Evolutionary conservation across 2,113 vertebrate genomes (phyloP).

Genomic region (Sardina pilchardus): DNA sequence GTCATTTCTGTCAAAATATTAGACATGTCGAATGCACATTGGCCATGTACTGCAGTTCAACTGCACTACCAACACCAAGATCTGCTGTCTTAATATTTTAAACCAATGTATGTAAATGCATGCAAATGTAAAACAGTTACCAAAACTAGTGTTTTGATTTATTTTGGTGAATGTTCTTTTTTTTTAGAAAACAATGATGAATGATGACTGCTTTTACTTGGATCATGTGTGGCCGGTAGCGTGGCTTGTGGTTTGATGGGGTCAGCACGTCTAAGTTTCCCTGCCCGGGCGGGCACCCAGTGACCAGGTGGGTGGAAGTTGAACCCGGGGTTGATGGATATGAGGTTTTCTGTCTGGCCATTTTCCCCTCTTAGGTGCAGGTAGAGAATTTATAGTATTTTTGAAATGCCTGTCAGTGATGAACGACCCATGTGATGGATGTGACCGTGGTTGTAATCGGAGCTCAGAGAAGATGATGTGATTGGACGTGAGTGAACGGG

Average conservation of each 20-base stretch:
- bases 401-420: slow-evolving; percentile 13
- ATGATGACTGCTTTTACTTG: background rate
- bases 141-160: background rate
- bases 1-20: background rate
- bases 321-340: background rate
- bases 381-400: slow-evolving; percentile 12
- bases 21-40: background rate
- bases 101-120: background rate
- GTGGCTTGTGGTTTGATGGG: slow-evolving; percentile 9
- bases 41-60: background rate
- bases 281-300: background rate
- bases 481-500: slow-evolving; percentile 31
- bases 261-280: background rate
- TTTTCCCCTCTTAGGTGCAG: background rate
- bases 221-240: background rate
- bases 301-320: background rate
- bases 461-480: slow-evolving; percentile 32
- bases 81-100: background rate
- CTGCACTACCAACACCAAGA: background rate
- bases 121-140: background rate
- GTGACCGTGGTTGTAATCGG: slow-evolving; percentile 20
- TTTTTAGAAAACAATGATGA: background rate
- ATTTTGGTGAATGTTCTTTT: background rate
- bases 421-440: slow-evolving; percentile 24
- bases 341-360: slow-evolving; percentile 10